phyloP scores from a whole-genome alignment of 2,888 invertebrate genomes.

The Cerastis rubricosa region DNA sequence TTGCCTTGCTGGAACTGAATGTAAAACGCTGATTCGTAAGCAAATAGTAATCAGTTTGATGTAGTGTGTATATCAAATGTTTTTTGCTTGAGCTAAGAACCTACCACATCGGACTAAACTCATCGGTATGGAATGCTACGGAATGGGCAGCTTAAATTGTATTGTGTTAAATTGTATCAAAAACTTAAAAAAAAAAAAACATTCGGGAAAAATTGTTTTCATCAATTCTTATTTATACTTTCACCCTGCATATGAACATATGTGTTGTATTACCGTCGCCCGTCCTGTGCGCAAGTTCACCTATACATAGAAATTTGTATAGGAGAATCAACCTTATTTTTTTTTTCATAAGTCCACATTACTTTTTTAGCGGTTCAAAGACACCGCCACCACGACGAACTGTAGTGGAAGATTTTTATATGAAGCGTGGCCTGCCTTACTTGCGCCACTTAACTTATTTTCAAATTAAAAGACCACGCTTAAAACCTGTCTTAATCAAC shows the following conservation, averaged over 20 bases:
- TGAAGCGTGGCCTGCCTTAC: not conserved
- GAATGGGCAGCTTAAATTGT: not conserved
- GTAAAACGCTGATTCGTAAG: conserved; percentile 43
- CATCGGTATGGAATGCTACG: conserved; percentile 39
- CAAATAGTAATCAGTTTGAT: conserved; percentile 37
- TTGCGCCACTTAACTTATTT: not conserved
- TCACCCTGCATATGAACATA: not conserved
- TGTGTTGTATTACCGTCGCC: not conserved
- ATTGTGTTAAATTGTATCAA: not conserved
- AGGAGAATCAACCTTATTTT: no score
- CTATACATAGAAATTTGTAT: not conserved
- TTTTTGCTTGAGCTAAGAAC: conserved; percentile 46
- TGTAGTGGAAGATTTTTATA: not conserved
- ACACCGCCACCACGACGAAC: not conserved
- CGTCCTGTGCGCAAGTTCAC: not conserved
- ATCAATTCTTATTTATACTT: not conserved
- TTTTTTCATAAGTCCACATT: not conserved
- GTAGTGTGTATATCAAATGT: conserved; percentile 23
- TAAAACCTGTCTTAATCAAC: not conserved
- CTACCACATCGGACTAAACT: conserved; percentile 34
- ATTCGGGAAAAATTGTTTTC: not conserved
- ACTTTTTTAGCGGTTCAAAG: not conserved
- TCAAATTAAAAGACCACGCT: not conserved
- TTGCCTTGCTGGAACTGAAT: conserved; percentile 41
- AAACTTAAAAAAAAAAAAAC: not conserved